Percentiles rank a stretch among this genome's conserved stretches.
phyloP scores from a whole-genome alignment of 1,140 invertebrate genomes.

The Mactra quadrangularis region DNA sequence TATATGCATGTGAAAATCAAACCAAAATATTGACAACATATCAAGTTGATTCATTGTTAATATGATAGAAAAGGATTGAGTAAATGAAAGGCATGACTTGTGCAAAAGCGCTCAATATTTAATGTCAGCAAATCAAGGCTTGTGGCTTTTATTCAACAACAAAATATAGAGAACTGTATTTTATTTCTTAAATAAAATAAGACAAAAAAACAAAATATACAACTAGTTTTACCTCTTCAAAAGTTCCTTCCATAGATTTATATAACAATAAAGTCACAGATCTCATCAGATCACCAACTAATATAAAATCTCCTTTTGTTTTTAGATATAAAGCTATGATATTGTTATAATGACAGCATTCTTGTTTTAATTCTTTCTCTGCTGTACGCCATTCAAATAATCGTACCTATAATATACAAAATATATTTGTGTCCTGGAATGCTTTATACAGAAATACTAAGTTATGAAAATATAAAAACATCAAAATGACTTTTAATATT shows the following conservation, averaged over 20 bases:
- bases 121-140: too few species aligned
- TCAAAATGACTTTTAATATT: background rate
- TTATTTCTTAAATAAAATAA: too few species aligned
- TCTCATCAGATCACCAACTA: conserved; percentile 98
- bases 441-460: background rate
- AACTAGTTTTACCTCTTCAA: conserved; percentile 90
- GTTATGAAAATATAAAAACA: background rate
- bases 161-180: too few species aligned
- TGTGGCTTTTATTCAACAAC: too few species aligned
- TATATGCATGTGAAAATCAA: too few species aligned
- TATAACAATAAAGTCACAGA: conserved; percentile 97
- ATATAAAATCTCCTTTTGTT: conserved; percentile 98
- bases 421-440: too few species aligned
- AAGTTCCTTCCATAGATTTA: conserved; percentile 98
- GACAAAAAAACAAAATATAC: too few species aligned
- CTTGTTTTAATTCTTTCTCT: conserved; percentile 96
- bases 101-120: too few species aligned
- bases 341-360: conserved; percentile 99
- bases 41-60: too few species aligned
- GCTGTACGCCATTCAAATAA: conserved; percentile 97
- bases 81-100: too few species aligned
- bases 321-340: conserved; percentile 97
- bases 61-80: too few species aligned
- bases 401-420: conserved; percentile 86
- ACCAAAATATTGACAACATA: too few species aligned